A percentile compares a stretch with the other conserved stretches of the same genome.
Conservation (phyloP, 2,888 invertebrate species). For the Pyrgus malvae region DNA sequence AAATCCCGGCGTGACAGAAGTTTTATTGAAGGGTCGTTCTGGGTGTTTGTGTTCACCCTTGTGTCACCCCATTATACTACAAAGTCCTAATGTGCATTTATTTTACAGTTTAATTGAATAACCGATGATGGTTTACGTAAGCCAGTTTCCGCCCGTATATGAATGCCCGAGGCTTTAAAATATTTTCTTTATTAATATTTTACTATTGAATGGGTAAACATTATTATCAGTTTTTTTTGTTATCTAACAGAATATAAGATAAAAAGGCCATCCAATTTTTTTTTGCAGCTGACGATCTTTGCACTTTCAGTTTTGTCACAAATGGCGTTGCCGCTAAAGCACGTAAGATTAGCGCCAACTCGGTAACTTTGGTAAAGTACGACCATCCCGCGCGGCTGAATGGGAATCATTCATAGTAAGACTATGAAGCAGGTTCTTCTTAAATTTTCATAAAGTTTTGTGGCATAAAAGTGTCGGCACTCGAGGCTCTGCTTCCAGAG, state of each 20-base stretch:
- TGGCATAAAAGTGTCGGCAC: constrained; percentile 54
- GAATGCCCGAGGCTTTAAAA: no score
- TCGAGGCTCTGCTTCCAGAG: constrained; percentile 16
- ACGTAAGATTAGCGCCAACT: constrained; percentile 7
- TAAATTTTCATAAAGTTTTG: constrained; percentile 67
- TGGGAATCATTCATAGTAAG: constrained; percentile 31
- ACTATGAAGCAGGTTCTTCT: constrained; percentile 44
- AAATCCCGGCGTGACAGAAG: no score
- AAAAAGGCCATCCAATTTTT: background rate
- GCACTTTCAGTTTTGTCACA: background rate
- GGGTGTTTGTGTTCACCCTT: no score
- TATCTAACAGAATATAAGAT: background rate
- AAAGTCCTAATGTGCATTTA: no score
- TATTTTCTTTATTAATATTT: no score
- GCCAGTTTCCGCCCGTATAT: no score
- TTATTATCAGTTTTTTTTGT: no score
- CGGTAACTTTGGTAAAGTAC: constrained; percentile 13
- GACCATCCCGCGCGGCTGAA: constrained; percentile 18
- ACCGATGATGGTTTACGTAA: no score
- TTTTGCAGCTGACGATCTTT: constrained; percentile 4
- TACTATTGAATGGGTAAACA: no score
- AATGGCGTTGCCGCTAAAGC: background rate
- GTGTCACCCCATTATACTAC: no score
- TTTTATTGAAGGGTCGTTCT: no score
- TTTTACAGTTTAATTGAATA: no score